Conservation (phyloP, 2,888 invertebrate species). For the Acanthococcus lagerstroemiae region DNA sequence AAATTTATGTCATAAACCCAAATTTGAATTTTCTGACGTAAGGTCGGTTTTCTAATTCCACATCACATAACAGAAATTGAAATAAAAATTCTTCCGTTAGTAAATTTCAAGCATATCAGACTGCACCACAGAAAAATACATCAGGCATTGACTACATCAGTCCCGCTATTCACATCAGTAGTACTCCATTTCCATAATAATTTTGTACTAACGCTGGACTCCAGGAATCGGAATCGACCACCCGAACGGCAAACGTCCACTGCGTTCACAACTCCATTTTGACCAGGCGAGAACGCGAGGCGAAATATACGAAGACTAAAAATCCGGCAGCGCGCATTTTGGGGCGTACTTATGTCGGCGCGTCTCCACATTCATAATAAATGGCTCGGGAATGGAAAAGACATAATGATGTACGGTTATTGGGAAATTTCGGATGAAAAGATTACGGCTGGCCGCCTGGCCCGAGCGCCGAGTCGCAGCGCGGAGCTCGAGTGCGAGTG, state of each 20-base stretch:
- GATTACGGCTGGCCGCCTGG: neutral
- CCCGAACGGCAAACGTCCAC: too few species aligned
- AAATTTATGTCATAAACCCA: too few species aligned
- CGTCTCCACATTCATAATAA: conserved; percentile 17
- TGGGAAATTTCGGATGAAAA: conserved; percentile 28
- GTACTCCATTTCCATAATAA: too few species aligned
- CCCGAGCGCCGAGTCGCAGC: neutral
- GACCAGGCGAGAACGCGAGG: neutral
- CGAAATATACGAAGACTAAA: neutral
- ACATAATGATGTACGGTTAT: conserved; percentile 30
- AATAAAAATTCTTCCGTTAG: too few species aligned
- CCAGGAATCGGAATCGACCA: neutral
- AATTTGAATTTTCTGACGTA: too few species aligned
- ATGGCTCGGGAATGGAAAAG: conserved; percentile 27
- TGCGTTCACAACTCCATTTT: too few species aligned
- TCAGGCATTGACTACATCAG: too few species aligned
- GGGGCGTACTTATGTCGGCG: conserved; percentile 2
- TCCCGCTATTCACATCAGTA: too few species aligned
- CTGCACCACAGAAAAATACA: too few species aligned
- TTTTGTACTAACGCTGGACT: neutral
- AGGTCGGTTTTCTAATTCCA: too few species aligned
- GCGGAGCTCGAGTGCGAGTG: neutral
- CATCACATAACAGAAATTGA: too few species aligned
- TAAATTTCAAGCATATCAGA: too few species aligned
- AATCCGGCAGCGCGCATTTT: conserved; percentile 8